Conservation (phyloP, 2,113 vertebrate species). For the Azemiops feae region DNA sequence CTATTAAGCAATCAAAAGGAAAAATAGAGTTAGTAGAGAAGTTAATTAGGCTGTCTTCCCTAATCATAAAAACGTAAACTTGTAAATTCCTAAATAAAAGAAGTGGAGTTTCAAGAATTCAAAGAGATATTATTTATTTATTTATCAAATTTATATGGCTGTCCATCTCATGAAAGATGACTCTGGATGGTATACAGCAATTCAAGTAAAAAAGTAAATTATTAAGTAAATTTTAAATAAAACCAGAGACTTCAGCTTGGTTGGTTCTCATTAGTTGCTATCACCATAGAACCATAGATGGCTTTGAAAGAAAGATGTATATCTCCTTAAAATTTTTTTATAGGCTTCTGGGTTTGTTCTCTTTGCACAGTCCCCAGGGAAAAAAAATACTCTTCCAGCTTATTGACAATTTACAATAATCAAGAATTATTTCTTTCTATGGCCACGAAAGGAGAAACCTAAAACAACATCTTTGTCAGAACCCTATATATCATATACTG, state of each 20-base stretch:
- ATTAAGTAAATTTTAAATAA: not conserved
- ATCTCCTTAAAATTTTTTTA: not conserved
- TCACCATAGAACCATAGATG: not conserved
- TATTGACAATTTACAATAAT: not conserved
- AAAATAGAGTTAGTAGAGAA: not conserved
- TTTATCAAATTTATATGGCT: not conserved
- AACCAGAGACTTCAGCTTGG: not conserved
- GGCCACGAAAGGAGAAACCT: too few species aligned
- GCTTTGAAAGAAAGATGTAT: not conserved
- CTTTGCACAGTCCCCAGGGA: not conserved
- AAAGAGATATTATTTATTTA: not conserved
- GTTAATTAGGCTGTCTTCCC: not conserved
- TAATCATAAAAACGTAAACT: not conserved
- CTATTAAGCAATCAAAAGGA: not conserved
- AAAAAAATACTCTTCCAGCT: not conserved
- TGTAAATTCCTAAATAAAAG: not conserved
- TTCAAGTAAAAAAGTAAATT: not conserved
- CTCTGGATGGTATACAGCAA: not conserved
- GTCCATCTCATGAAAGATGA: not conserved
- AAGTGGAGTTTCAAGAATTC: not conserved
- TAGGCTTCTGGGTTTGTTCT: not conserved
- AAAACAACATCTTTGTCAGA: too few species aligned
- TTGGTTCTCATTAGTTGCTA: not conserved
- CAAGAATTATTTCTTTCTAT: not conserved
- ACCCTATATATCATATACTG: too few species aligned